Conservation (phyloP, 2,797 vertebrate species). For the Taenioides sp. region DNA sequence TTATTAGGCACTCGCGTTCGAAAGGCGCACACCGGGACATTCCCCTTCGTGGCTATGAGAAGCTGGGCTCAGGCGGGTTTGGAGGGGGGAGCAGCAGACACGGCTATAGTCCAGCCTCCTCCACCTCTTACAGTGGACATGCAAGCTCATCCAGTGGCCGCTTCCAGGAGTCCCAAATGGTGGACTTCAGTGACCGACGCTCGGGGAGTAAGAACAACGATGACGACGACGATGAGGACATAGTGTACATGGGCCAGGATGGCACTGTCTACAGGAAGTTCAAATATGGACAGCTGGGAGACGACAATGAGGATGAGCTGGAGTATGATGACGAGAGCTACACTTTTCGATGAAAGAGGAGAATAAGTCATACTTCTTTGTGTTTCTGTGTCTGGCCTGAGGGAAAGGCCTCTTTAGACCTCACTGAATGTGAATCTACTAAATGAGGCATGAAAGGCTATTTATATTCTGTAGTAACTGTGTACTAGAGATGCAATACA, state of each 20-base stretch:
- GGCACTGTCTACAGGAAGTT: constrained; percentile 94
- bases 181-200: constrained; percentile 79
- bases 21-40: constrained; percentile 67
- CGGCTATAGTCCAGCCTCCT: constrained; percentile 60
- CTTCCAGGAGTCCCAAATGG: constrained; percentile 81
- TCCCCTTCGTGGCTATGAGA: constrained; percentile 81
- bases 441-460: constrained; percentile 52
- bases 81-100: constrained; percentile 45
- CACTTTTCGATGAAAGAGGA: constrained; percentile 77
- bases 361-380: constrained; percentile 11
- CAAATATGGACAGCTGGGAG: constrained; percentile 87
- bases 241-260: constrained; percentile 95
- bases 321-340: constrained; percentile 96
- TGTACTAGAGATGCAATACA: constrained; percentile 27
- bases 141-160: constrained; percentile 60
- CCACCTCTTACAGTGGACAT: constrained; percentile 45
- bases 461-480: constrained; percentile 45
- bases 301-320: constrained; percentile 87
- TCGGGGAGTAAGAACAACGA: constrained; percentile 46
- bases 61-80: constrained; percentile 74
- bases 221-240: constrained; percentile 83
- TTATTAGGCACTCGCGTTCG: constrained; percentile 78
- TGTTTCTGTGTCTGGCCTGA: constrained; percentile 38
- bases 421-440: constrained; percentile 42
- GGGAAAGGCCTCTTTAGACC: constrained; percentile 48